Percentiles rank a stretch among this genome's conserved stretches.
These are phyloP conservation scores for Microcebus murinus DNA, from an alignment of 2,113 vertebrate genomes.

Conservation along the genomic window DNA sequence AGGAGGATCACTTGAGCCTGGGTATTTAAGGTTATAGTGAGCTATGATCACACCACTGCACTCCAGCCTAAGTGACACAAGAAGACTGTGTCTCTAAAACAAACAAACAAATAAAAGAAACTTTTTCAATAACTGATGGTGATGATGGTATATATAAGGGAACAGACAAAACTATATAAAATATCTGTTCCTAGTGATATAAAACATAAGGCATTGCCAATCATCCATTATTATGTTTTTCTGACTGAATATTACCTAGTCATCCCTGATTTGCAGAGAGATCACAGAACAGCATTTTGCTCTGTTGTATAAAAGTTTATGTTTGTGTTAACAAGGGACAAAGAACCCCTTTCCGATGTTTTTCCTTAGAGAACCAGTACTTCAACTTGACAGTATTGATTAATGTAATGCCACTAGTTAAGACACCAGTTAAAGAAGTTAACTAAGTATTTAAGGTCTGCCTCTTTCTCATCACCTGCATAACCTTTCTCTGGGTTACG, in stretches of 20 bases:
- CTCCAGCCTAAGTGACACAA: too few relatives aligned
- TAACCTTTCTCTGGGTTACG: background rate
- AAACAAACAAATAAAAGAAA: background rate
- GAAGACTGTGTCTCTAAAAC: too few relatives aligned
- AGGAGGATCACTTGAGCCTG: too few relatives aligned
- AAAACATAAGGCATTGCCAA: slow-evolving; percentile 43
- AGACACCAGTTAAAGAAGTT: background rate
- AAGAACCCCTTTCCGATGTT: slow-evolving; percentile 48
- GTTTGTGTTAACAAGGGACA: slow-evolving; percentile 68
- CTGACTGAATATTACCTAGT: slow-evolving; percentile 53
- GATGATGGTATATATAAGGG: background rate
- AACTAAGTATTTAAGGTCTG: background rate
- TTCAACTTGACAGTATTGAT: slow-evolving; percentile 49
- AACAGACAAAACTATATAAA: background rate
- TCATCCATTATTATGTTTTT: slow-evolving; percentile 56
- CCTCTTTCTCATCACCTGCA: background rate
- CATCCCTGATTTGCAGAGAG: slow-evolving; percentile 40
- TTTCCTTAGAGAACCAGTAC: slow-evolving; percentile 19
- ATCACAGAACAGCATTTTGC: slow-evolving; percentile 48
- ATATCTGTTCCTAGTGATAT: background rate
- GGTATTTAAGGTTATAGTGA: too few relatives aligned
- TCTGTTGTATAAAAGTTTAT: slow-evolving; percentile 63
- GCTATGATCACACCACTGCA: too few relatives aligned
- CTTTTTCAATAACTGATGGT: background rate
- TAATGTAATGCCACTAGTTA: background rate